phyloP scores from a whole-genome alignment of 2,113 vertebrate species.

The Aythya baeri region DNA sequence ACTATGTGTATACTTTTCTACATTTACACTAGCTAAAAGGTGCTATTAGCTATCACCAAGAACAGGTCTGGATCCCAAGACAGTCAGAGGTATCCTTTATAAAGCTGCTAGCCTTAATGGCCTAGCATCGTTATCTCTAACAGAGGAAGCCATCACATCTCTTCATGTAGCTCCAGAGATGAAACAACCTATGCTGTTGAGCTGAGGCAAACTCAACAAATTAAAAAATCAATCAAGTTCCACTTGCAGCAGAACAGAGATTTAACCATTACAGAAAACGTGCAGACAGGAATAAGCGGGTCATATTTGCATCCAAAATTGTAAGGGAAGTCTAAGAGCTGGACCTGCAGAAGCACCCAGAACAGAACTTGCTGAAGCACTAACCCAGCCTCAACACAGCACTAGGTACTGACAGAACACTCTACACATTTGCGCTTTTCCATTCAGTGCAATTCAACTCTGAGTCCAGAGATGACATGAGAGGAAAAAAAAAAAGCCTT shows the following conservation, averaged over 20 bases:
- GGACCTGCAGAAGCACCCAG: not conserved
- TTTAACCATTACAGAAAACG: fast-evolving
- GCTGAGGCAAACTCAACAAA: not conserved
- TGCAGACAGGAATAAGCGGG: not conserved
- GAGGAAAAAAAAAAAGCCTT: not conserved
- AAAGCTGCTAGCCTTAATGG: not conserved
- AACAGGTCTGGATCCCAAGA: not conserved
- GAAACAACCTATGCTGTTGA: fast-evolving
- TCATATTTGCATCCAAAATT: not conserved
- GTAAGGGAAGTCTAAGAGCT: not conserved
- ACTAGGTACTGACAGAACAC: not conserved
- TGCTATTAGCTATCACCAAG: not conserved
- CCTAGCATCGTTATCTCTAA: not conserved
- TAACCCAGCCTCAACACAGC: not conserved
- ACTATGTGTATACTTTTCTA: not conserved
- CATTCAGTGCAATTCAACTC: not conserved
- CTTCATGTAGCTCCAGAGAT: not conserved
- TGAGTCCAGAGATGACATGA: not conserved
- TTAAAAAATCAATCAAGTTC: not conserved
- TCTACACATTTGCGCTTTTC: not conserved
- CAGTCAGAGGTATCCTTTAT: not conserved
- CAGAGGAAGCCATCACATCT: not conserved
- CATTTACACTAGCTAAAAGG: not conserved
- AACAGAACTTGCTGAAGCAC: not conserved
- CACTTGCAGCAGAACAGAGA: not conserved